Conservation (phyloP, 1,140 invertebrate genomes). For the Macrostomum lignano region DNA sequence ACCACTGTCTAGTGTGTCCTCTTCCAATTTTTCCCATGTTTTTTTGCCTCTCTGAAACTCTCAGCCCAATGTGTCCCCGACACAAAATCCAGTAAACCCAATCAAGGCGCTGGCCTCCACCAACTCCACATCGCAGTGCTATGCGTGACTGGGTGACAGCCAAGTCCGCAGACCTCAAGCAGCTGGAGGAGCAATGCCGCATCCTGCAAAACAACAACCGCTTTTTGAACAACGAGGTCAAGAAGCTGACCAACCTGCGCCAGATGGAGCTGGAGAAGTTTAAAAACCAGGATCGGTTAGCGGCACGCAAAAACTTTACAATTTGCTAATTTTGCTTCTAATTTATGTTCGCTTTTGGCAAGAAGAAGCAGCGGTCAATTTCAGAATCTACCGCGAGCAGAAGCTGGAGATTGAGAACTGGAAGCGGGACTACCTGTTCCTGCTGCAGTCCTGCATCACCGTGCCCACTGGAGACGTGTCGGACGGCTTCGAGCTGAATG, state of each 20-base stretch:
- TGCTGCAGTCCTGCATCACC: slow-evolving; percentile 31
- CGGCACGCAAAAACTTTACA: neutral
- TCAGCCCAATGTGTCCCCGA: too few species aligned
- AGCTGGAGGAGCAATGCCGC: slow-evolving; percentile 19
- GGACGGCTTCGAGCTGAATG: slow-evolving; percentile 27
- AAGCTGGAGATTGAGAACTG: slow-evolving; percentile 28
- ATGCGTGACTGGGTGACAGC: too few species aligned
- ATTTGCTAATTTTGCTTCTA: neutral
- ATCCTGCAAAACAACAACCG: slow-evolving; percentile 29
- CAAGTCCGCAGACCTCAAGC: slow-evolving; percentile 10
- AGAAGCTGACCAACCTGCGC: slow-evolving; percentile 17
- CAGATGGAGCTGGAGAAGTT: slow-evolving; percentile 13
- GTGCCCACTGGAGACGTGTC: slow-evolving; percentile 26
- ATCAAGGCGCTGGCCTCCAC: too few species aligned
- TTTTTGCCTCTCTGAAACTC: too few species aligned
- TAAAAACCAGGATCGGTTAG: slow-evolving; percentile 13
- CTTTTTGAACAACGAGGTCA: slow-evolving; percentile 29
- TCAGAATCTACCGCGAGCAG: slow-evolving; percentile 15
- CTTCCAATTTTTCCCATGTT: too few species aligned
- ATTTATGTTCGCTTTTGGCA: slow-evolving; percentile 1
- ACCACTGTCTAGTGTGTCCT: too few species aligned
- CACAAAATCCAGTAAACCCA: too few species aligned
- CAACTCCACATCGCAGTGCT: too few species aligned
- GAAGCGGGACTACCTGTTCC: slow-evolving; percentile 30
- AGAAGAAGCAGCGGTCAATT: slow-evolving; percentile 7